A percentile compares a stretch with the other conserved stretches of the same genome.
phyloP scores from a whole-genome alignment of 2,113 vertebrate genomes.

The Nycticryphes semicollaris region DNA sequence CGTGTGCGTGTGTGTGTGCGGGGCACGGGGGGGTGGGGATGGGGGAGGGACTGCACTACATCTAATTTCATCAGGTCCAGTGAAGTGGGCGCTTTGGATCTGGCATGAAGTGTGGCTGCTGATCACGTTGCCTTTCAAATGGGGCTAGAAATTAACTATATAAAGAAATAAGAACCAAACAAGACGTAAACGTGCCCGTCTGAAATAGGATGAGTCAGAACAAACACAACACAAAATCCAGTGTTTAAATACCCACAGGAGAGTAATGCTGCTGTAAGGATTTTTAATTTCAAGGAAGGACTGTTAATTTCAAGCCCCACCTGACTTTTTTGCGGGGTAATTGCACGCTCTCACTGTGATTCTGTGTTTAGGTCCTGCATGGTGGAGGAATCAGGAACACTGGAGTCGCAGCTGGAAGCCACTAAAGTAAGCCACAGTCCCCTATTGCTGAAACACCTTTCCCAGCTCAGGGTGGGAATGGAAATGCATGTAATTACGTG shows the following conservation, averaged over 20 bases:
- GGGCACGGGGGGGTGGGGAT: conserved; percentile 10
- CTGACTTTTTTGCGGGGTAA: background rate
- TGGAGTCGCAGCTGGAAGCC: conserved; percentile 96
- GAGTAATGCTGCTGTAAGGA: background rate
- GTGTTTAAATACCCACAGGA: background rate
- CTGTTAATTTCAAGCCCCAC: conserved; percentile 42
- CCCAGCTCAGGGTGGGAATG: background rate
- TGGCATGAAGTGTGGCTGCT: conserved; percentile 61
- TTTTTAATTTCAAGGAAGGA: background rate
- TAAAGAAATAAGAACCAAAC: background rate
- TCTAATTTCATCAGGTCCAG: background rate
- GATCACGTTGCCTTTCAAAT: background rate
- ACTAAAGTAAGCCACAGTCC: conserved; percentile 85
- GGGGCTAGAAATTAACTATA: conserved; percentile 35
- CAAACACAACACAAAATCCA: background rate
- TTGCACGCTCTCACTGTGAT: conserved; percentile 27
- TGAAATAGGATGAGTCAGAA: conserved; percentile 19
- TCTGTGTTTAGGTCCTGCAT: conserved; percentile 91
- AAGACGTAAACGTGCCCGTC: background rate
- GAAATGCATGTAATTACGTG: background rate
- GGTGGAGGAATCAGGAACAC: conserved; percentile 96
- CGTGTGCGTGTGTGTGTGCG: conserved; percentile 52
- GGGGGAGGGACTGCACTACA: background rate
- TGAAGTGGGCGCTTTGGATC: conserved; percentile 14
- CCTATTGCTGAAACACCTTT: background rate